These are phyloP conservation scores for Bruchidius siliquastri DNA, from an alignment of 2,888 invertebrate genomes.

Conservation along the genomic window DNA sequence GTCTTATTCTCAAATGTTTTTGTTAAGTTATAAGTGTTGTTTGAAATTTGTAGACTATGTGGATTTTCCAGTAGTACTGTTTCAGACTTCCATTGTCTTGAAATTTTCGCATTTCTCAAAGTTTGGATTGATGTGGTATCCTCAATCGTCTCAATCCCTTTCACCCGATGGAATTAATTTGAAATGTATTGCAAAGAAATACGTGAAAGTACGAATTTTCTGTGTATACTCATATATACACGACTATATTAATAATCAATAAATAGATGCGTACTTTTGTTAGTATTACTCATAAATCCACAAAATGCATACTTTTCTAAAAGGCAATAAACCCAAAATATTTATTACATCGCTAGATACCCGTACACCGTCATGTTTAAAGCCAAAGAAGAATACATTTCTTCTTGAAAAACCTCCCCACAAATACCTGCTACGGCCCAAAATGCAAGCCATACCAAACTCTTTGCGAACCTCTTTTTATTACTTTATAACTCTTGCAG, in stretches of 20 bases:
- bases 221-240: no score
- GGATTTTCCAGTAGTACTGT: no score
- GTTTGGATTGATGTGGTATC: no score
- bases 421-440: background rate
- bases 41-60: no score
- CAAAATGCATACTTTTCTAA: background rate
- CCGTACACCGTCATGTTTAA: background rate
- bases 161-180: no score
- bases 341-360: background rate
- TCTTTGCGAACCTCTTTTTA: constrained; percentile 7
- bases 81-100: no score
- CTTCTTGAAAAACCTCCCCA: background rate
- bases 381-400: background rate
- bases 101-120: no score
- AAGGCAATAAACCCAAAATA: background rate
- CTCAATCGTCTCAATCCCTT: no score
- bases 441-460: background rate
- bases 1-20: no score
- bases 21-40: no score
- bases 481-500: constrained; percentile 11
- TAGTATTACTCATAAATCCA: background rate
- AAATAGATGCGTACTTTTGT: background rate
- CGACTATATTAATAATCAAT: background rate
- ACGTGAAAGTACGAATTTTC: no score
- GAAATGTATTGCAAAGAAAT: no score